Evolutionary conservation across 2,888 invertebrate genomes (phyloP).

Genomic region (Glomeris marginata): DNA sequence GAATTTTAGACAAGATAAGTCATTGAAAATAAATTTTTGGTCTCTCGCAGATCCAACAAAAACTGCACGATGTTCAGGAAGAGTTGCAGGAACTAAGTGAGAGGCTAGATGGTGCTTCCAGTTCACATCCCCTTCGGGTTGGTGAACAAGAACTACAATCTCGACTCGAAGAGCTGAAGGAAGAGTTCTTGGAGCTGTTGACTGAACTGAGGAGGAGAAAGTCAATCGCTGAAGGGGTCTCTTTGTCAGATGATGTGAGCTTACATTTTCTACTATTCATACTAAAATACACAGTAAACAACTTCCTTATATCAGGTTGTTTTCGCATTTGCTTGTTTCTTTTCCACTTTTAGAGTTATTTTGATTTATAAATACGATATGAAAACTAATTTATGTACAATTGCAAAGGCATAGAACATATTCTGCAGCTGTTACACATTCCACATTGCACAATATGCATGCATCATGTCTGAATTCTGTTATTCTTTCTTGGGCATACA

Average conservation of each 20-base stretch:
- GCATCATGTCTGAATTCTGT: too few relatives aligned
- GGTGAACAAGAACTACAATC: slow-evolving; percentile 20
- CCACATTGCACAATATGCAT: too few relatives aligned
- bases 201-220: slow-evolving; percentile 30
- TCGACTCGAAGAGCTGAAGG: slow-evolving; percentile 27
- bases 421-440: too few relatives aligned
- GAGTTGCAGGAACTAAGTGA: slow-evolving; percentile 25
- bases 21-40: too few relatives aligned
- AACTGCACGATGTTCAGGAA: slow-evolving; percentile 27
- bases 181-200: slow-evolving; percentile 31
- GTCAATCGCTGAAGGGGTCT: slow-evolving; percentile 24
- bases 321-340: background rate
- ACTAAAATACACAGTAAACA: too few relatives aligned
- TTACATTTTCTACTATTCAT: too few relatives aligned
- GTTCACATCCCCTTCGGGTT: slow-evolving; percentile 6
- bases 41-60: slow-evolving; percentile 24
- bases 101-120: slow-evolving; percentile 17
- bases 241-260: slow-evolving; percentile 19
- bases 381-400: background rate
- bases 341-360: background rate
- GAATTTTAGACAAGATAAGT: too few relatives aligned
- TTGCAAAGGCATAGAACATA: too few relatives aligned
- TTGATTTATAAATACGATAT: slow-evolving; percentile 1
- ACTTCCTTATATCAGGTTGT: background rate
- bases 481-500: too few relatives aligned